A percentile compares a stretch with the other conserved stretches of the same genome.
These are phyloP conservation scores for Halcyon leucocephala DNA, from an alignment of 2,797 vertebrate species.

Conservation along the genomic window DNA sequence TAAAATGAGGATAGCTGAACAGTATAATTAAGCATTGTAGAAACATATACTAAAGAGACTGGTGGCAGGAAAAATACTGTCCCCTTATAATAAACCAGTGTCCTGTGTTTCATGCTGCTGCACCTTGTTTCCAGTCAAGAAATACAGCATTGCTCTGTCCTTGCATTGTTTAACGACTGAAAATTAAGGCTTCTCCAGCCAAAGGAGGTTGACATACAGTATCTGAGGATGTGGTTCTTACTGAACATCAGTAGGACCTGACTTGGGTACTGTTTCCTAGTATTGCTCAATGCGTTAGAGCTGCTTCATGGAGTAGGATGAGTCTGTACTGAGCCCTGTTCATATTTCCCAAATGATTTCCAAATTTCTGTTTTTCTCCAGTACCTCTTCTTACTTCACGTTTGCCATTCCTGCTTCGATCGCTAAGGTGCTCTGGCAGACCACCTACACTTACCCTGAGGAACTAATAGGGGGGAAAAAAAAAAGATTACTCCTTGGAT, in stretches of 20 bases:
- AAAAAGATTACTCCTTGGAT: background rate
- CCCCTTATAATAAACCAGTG: background rate
- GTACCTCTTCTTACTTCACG: background rate
- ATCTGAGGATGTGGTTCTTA: background rate
- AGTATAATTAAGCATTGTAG: background rate
- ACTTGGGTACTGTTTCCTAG: background rate
- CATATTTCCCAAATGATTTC: rapidly evolving
- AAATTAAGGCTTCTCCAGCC: background rate
- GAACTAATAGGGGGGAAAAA: rapidly evolving
- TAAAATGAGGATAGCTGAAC: background rate
- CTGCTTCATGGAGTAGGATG: background rate
- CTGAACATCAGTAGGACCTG: background rate
- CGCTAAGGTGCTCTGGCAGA: background rate
- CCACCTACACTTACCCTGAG: background rate
- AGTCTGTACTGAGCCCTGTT: background rate
- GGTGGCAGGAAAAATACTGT: background rate
- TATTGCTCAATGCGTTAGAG: background rate
- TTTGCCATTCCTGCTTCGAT: background rate
- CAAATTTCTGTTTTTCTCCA: background rate
- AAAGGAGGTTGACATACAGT: background rate
- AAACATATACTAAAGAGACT: background rate
- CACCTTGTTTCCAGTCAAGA: background rate
- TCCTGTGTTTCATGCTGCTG: background rate
- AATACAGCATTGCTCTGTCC: background rate
- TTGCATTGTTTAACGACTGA: background rate